A percentile compares a stretch with the other conserved stretches of the same genome.
Conservation (phyloP, 2,113 vertebrate species). For the Brachyistius frenatus region DNA sequence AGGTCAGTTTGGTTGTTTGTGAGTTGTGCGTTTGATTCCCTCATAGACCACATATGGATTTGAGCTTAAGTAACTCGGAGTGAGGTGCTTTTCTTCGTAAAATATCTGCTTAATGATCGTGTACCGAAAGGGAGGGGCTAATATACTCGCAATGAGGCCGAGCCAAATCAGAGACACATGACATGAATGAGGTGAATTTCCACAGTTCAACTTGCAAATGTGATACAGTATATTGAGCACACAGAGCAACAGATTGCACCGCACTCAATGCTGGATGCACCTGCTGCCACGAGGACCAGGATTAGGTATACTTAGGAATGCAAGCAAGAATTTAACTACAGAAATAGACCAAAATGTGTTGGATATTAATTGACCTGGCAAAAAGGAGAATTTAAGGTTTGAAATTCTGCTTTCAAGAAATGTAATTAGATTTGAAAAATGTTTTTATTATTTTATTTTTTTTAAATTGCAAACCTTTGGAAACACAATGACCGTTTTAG, state of each 20-base stretch:
- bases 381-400: neutral
- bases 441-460: too few relatives aligned
- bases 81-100: constrained; percentile 64
- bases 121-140: constrained; percentile 47
- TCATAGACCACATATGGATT: constrained; percentile 77
- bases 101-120: constrained; percentile 82
- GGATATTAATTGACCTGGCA: neutral
- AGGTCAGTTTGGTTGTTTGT: constrained; percentile 78
- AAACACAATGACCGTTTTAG: too few relatives aligned
- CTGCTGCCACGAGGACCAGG: constrained; percentile 32
- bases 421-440: neutral
- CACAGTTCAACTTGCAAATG: constrained; percentile 49
- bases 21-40: constrained; percentile 73
- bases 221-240: constrained; percentile 18
- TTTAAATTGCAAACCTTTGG: neutral
- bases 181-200: constrained; percentile 60
- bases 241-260: constrained; percentile 17
- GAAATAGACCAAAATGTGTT: neutral
- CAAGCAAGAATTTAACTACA: neutral
- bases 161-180: constrained; percentile 71
- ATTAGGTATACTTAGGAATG: constrained; percentile 2
- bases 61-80: constrained; percentile 52
- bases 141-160: constrained; percentile 44
- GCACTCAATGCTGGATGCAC: constrained; percentile 33
- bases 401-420: neutral